Evolutionary conservation across 1,140 invertebrate genomes (phyloP).

Genomic region (Wasmannia auropunctata): DNA sequence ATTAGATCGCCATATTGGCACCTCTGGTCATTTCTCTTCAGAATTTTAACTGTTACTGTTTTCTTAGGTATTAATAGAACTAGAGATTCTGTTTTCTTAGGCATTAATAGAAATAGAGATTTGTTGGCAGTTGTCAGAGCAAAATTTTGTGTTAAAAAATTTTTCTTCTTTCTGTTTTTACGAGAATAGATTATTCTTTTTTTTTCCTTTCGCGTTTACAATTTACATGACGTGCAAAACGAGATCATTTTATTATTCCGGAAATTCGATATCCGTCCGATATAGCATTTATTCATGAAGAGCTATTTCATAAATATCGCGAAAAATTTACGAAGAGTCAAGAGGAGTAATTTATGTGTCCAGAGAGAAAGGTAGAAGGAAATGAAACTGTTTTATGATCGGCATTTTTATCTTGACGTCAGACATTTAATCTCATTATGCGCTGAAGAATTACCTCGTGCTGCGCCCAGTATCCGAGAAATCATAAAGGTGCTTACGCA

Average conservation of each 20-base stretch:
- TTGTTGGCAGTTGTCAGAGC: no score
- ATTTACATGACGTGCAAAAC: constrained; percentile 2
- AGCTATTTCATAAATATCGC: background rate
- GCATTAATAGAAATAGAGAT: no score
- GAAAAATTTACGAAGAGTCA: constrained; percentile 20
- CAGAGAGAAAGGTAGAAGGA: constrained; percentile 20
- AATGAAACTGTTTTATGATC: constrained; percentile 15
- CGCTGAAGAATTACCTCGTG: constrained; percentile 10
- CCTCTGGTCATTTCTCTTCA: no score
- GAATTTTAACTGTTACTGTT: no score
- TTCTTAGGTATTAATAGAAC: no score
- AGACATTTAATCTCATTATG: constrained; percentile 41
- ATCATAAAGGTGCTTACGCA: constrained; percentile 13
- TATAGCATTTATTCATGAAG: constrained; percentile 16
- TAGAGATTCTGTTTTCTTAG: no score
- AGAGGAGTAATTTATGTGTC: background rate
- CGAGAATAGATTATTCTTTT: background rate
- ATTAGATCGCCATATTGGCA: no score
- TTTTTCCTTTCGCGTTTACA: no score
- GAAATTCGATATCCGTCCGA: constrained; percentile 3
- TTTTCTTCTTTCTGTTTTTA: no score
- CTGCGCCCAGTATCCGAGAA: background rate
- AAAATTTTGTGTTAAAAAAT: background rate
- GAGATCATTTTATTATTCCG: background rate
- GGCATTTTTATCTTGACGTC: background rate